phyloP scores from a whole-genome alignment of 2,888 invertebrate species.

The Globia sparganii region DNA sequence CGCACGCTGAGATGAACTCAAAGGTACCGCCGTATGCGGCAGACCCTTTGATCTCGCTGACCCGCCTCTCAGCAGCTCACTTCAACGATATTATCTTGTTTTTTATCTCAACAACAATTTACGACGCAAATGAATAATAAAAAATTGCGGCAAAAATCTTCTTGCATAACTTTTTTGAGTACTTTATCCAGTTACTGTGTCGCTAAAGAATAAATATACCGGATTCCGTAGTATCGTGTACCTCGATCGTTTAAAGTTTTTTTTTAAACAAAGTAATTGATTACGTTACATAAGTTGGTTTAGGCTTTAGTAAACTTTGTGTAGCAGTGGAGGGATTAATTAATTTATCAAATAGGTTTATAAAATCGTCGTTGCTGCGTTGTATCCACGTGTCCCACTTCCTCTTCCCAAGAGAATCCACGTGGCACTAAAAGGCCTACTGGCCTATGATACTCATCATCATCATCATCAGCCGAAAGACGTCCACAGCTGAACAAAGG shows the following conservation, averaged over 20 bases:
- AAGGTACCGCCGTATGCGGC: constrained; percentile 55
- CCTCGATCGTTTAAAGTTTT: constrained; percentile 8
- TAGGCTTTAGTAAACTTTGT: neutral
- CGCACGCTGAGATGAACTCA: constrained; percentile 53
- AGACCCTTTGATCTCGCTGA: constrained; percentile 64
- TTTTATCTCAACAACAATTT: constrained; percentile 51
- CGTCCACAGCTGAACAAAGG: too few species aligned
- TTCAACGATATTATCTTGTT: constrained; percentile 64
- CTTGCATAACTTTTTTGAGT: constrained; percentile 6
- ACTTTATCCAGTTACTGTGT: constrained; percentile 13
- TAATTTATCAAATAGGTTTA: neutral
- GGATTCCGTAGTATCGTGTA: neutral
- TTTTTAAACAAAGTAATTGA: constrained; percentile 8
- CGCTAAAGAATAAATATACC: constrained; percentile 5
- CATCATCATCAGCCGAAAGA: too few species aligned
- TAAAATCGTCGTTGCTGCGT: neutral
- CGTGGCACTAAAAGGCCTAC: neutral
- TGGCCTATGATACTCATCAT: too few species aligned
- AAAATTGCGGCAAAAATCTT: constrained; percentile 2
- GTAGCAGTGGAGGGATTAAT: neutral
- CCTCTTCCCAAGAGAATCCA: neutral
- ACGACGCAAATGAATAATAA: constrained; percentile 51
- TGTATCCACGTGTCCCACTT: neutral
- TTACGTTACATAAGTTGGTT: neutral
- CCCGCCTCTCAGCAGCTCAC: constrained; percentile 56